Conservation (phyloP, 2,888 invertebrate species). For the Eupithecia subfuscata region DNA sequence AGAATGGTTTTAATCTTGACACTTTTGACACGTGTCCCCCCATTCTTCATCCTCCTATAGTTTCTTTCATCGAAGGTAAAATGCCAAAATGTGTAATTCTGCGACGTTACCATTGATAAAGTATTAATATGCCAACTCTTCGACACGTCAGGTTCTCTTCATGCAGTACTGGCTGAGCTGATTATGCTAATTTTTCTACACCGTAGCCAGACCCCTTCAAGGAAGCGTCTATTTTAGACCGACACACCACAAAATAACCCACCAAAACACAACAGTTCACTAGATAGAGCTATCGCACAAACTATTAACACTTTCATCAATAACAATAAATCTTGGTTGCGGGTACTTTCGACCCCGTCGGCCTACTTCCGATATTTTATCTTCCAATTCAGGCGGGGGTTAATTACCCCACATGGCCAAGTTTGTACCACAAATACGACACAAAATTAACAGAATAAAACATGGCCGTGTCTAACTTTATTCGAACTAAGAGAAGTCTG, state of each 20-base stretch:
- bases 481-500: neutral
- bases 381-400: slow-evolving; percentile 38
- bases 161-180: neutral
- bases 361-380: slow-evolving; percentile 42
- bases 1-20: no score
- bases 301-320: slow-evolving; percentile 35
- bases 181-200: neutral
- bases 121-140: no score
- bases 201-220: neutral
- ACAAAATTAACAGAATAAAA: neutral
- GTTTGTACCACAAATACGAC: slow-evolving; percentile 18
- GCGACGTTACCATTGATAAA: no score
- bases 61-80: no score
- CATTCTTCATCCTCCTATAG: no score
- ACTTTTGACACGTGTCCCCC: no score
- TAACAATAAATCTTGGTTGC: slow-evolving; percentile 37
- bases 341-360: slow-evolving; percentile 27
- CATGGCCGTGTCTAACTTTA: neutral
- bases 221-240: neutral
- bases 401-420: slow-evolving; percentile 41
- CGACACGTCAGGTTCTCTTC: no score
- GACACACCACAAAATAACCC: neutral
- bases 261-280: neutral
- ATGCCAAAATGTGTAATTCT: no score
- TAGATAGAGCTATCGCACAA: slow-evolving; percentile 20